phyloP scores from a whole-genome alignment of 2,888 invertebrate genomes.

The Ectobius pallidus region DNA sequence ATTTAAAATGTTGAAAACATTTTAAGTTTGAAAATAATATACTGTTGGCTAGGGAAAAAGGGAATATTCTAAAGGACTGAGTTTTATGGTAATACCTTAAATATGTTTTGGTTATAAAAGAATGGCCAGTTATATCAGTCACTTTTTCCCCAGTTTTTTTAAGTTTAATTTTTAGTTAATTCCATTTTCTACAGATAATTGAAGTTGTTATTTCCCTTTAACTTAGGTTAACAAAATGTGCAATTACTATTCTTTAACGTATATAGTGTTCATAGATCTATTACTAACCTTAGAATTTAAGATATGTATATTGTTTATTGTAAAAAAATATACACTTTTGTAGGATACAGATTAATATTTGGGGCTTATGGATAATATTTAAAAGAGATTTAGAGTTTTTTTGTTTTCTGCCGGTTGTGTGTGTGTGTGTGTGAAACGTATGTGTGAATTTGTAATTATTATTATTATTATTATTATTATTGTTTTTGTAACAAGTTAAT shows the following conservation, averaged over 20 bases:
- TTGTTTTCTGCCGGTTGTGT: neutral
- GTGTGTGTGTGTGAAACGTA: conserved; percentile 2
- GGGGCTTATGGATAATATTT: conserved; percentile 26
- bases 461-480: neutral
- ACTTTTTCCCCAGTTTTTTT: conserved; percentile 15
- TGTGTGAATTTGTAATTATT: conserved; percentile 9
- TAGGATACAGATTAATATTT: conserved; percentile 21
- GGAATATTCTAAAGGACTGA: conserved; percentile 12
- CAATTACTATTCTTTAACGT: conserved; percentile 35
- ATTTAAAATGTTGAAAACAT: conserved; percentile 25
- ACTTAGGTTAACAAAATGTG: conserved; percentile 33
- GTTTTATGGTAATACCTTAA: neutral
- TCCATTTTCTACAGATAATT: conserved; percentile 6
- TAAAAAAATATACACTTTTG: conserved; percentile 28
- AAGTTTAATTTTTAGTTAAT: conserved; percentile 24
- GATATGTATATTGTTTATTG: conserved; percentile 38
- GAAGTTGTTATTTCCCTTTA: conserved; percentile 1
- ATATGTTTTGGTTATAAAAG: conserved; percentile 7
- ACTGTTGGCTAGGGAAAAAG: conserved; percentile 18
- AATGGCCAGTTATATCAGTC: conserved; percentile 27
- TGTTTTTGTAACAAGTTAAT: neutral
- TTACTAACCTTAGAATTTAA: conserved; percentile 30
- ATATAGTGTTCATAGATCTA: conserved; percentile 33
- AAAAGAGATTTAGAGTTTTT: conserved; percentile 27
- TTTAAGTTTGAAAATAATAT: neutral